These are phyloP conservation scores for Julus scanicus DNA, from an alignment of 2,888 invertebrate genomes.

Conservation along the genomic window DNA sequence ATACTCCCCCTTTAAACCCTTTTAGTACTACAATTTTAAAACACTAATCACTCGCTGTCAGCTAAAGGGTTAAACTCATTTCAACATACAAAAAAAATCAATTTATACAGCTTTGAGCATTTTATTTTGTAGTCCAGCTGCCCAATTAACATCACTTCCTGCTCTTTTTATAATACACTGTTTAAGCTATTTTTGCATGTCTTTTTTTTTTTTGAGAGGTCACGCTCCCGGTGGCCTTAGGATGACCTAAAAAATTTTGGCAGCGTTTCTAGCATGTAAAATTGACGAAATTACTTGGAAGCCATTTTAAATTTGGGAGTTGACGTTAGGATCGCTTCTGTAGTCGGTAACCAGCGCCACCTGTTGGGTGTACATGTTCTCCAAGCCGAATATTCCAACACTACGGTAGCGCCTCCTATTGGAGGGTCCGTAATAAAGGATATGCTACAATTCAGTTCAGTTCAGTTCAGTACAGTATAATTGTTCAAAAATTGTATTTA, in stretches of 20 bases:
- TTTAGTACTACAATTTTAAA: not conserved
- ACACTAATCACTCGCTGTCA: not conserved
- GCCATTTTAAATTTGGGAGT: not conserved
- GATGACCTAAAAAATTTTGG: not conserved
- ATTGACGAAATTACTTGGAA: not conserved
- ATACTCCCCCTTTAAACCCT: not conserved
- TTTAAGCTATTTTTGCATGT: not conserved
- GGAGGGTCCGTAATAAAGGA: too few relatives aligned
- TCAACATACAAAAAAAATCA: not conserved
- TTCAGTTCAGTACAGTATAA: too few relatives aligned
- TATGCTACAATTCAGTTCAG: too few relatives aligned
- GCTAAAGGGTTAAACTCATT: not conserved
- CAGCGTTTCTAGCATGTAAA: not conserved
- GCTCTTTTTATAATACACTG: not conserved
- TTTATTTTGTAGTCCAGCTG: conserved; percentile 18
- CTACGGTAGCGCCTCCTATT: too few relatives aligned
- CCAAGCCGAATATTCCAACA: too few relatives aligned
- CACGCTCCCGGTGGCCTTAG: not conserved
- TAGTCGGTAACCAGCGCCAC: not conserved
- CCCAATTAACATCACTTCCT: conserved; percentile 20
- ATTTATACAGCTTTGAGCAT: conserved; percentile 15
- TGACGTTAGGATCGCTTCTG: not conserved
- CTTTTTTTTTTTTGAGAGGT: not conserved
- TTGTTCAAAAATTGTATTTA: too few relatives aligned
- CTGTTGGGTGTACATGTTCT: not conserved